These are phyloP conservation scores for Anolis carolinensis DNA, from an alignment of 2,113 vertebrate genomes.

Conservation along the genomic window DNA sequence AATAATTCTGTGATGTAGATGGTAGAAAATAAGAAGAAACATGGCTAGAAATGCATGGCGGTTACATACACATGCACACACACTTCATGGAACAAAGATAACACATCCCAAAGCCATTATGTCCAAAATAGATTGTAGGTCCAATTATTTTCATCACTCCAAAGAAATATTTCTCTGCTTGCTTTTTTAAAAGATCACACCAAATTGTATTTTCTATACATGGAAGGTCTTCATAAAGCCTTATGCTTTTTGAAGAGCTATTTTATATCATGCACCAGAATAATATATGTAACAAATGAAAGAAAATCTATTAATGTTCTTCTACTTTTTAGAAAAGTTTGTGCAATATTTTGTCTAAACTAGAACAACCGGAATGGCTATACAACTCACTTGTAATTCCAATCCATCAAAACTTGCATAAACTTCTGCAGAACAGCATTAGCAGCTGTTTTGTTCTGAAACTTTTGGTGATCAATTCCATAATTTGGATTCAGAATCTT, in stretches of 20 bases:
- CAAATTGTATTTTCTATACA: background rate
- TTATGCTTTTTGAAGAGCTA: background rate
- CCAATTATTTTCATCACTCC: background rate
- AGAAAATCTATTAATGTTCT: background rate
- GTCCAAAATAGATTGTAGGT: background rate
- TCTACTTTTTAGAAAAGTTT: background rate
- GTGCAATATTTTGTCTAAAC: background rate
- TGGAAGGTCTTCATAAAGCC: background rate
- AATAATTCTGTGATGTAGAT: constrained; percentile 5
- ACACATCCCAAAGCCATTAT: background rate
- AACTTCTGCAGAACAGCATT: background rate
- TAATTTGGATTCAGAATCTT: background rate
- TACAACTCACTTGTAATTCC: background rate
- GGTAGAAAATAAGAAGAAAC: background rate
- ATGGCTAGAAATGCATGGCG: background rate
- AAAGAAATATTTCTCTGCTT: background rate
- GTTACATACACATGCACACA: background rate
- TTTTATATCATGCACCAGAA: too few species aligned
- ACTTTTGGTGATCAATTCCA: background rate
- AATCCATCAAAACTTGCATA: background rate
- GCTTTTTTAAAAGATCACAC: background rate
- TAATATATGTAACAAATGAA: background rate
- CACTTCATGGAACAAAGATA: background rate
- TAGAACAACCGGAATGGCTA: background rate
- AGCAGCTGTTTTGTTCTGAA: background rate